These are phyloP conservation scores for Cataglyphis cursor DNA, from an alignment of 2,888 invertebrate species.

Conservation along the genomic window DNA sequence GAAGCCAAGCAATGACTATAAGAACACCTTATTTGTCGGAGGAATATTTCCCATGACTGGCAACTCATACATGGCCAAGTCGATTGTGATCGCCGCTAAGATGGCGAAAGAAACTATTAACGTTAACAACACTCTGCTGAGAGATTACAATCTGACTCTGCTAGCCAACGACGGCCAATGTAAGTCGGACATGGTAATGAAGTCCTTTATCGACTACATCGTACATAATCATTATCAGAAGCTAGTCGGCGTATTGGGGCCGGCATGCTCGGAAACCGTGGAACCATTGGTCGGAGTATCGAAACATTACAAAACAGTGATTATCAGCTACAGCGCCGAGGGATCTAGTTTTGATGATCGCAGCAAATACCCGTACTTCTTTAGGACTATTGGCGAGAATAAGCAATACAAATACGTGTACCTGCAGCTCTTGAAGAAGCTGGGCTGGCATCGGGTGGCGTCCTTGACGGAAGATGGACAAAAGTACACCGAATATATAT, in stretches of 20 bases:
- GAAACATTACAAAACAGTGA: conserved; percentile 91
- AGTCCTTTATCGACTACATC: conserved; percentile 91
- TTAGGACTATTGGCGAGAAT: conserved; percentile 93
- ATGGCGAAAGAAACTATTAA: conserved; percentile 91
- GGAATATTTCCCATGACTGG: conserved; percentile 92
- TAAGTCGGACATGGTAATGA: conserved; percentile 91
- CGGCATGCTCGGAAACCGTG: conserved; percentile 93
- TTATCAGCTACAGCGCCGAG: conserved; percentile 93
- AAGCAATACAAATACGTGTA: conserved; percentile 91
- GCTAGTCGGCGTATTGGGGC: conserved; percentile 92
- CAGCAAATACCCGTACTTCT: conserved; percentile 92
- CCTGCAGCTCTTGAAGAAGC: conserved; percentile 88
- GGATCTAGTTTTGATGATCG: conserved; percentile 91
- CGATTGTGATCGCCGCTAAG: conserved; percentile 89
- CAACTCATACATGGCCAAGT: conserved; percentile 88
- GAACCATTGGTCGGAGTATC: conserved; percentile 93
- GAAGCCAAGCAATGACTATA: conserved; percentile 84
- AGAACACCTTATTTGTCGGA: conserved; percentile 88
- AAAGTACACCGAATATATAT: conserved; percentile 93
- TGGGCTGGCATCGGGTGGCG: conserved; percentile 92
- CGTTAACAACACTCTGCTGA: conserved; percentile 88
- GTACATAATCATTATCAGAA: conserved; percentile 88
- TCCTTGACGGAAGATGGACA: conserved; percentile 93
- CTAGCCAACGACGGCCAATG: conserved; percentile 90
- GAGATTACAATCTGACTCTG: conserved; percentile 89